A percentile compares a stretch with the other conserved stretches of the same genome.
Evolutionary conservation across 2,797 vertebrate genomes (phyloP).

Genomic region (Dromococcyx pavoninus): DNA sequence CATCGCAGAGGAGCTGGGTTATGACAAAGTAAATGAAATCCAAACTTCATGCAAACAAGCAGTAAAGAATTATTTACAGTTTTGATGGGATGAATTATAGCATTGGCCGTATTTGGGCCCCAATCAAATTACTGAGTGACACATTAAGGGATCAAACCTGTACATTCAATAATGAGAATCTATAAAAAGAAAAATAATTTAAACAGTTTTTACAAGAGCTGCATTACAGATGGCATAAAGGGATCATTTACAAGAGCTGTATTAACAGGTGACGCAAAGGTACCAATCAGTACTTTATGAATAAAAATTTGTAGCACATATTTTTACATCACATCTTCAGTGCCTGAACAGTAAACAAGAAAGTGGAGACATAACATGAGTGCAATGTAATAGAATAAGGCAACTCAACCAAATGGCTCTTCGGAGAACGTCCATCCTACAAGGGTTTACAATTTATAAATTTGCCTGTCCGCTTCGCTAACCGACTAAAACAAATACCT

Average conservation of each 20-base stretch:
- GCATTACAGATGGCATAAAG: conserved; percentile 70
- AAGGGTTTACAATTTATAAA: neutral
- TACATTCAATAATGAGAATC: conserved; percentile 66
- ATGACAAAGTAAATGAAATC: conserved; percentile 54
- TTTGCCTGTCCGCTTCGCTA: neutral
- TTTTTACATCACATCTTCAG: conserved; percentile 74
- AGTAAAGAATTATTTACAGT: conserved; percentile 63
- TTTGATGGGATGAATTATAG: conserved; percentile 58
- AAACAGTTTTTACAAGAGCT: conserved; percentile 78
- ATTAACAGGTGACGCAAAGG: conserved; percentile 69
- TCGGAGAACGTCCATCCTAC: conserved; percentile 14
- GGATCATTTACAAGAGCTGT: conserved; percentile 74
- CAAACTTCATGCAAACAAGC: conserved; percentile 69
- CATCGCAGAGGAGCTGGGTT: conserved; percentile 28
- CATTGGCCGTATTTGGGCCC: conserved; percentile 32
- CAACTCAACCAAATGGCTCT: conserved; percentile 70
- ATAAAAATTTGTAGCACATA: conserved; percentile 68
- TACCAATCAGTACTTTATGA: conserved; percentile 66
- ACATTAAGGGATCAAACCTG: conserved; percentile 65
- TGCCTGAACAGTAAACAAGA: conserved; percentile 70
- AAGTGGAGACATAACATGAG: conserved; percentile 41
- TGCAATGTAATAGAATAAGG: conserved; percentile 69
- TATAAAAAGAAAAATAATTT: conserved; percentile 79
- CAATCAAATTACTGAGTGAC: conserved; percentile 53
- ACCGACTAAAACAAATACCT: neutral